Percentiles rank a stretch among this genome's conserved stretches.
Evolutionary conservation across 1,140 invertebrate genomes (phyloP).

Genomic region (Orchesella cincta): DNA sequence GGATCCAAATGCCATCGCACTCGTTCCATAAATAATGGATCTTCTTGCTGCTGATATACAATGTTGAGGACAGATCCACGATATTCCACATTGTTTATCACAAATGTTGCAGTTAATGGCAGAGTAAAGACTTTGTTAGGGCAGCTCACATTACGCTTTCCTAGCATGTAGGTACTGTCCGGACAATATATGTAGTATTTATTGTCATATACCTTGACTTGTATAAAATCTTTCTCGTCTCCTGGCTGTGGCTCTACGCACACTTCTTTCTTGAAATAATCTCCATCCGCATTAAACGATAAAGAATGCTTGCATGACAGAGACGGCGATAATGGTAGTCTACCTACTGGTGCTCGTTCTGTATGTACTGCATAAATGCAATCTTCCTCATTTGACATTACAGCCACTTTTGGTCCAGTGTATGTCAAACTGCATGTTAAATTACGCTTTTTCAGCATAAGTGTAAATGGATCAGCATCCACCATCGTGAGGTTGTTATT

Average conservation of each 20-base stretch:
- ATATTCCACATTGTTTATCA: conserved; percentile 34
- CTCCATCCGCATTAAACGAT: not conserved
- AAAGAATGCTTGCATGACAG: not conserved
- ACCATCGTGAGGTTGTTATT: conserved; percentile 27
- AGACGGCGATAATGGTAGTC: not conserved
- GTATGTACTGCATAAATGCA: conserved; percentile 26
- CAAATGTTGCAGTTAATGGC: conserved; percentile 33
- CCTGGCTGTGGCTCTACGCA: not conserved
- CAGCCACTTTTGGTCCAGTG: conserved; percentile 29
- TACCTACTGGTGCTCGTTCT: not conserved
- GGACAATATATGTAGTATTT: conserved; percentile 31
- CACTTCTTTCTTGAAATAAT: not conserved
- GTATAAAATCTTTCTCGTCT: conserved; percentile 28
- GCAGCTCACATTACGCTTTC: conserved; percentile 15
- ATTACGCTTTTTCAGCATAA: conserved; percentile 28
- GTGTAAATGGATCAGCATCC: conserved; percentile 37
- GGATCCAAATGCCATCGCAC: conserved; percentile 34
- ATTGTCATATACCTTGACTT: conserved; percentile 35
- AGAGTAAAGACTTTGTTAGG: conserved; percentile 33
- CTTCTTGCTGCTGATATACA: conserved; percentile 14
- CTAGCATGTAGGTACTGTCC: not conserved
- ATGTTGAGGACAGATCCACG: conserved; percentile 24
- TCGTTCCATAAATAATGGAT: conserved; percentile 31
- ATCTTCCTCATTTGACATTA: conserved; percentile 30
- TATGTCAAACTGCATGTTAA: conserved; percentile 35